Conservation (phyloP, 2,888 invertebrate species). For the Andricus quercusramuli region DNA sequence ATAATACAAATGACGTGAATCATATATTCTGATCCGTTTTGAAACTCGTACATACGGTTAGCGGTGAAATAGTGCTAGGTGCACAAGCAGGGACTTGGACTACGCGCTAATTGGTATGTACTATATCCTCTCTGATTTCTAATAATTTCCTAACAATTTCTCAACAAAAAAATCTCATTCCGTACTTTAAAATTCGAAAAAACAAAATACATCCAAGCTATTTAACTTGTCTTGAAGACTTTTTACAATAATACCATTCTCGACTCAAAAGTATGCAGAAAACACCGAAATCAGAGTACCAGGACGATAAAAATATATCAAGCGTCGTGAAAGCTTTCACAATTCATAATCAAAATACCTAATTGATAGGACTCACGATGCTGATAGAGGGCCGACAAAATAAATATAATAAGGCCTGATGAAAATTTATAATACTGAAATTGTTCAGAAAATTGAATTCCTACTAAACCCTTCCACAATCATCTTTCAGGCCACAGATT, state of each 20-base stretch:
- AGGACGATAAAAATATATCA: not conserved
- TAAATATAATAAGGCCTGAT: not conserved
- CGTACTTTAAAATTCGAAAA: not conserved
- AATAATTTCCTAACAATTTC: conserved; percentile 16
- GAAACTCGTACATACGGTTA: conserved; percentile 48
- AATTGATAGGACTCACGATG: conserved; percentile 5
- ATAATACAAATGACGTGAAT: conserved; percentile 74
- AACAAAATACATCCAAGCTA: not conserved
- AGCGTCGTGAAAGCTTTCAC: not conserved
- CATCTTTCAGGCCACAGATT: not conserved
- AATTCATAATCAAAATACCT: not conserved
- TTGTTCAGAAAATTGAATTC: conserved; percentile 18
- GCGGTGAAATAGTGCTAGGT: conserved; percentile 55
- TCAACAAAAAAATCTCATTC: not conserved
- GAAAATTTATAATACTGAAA: conserved; percentile 26
- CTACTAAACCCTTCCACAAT: not conserved
- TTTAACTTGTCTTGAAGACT: not conserved
- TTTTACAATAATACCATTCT: not conserved
- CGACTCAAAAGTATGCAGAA: not conserved
- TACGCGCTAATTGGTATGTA: conserved; percentile 59
- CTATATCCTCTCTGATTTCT: conserved; percentile 10
- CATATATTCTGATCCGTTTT: conserved; percentile 52
- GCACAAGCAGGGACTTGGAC: conserved; percentile 58
- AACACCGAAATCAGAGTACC: not conserved
- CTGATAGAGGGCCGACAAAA: not conserved